Percentiles rank a stretch among this genome's conserved stretches.
These are phyloP conservation scores for Plagodis pulveraria DNA, from an alignment of 2,888 invertebrate species.

Conservation along the genomic window DNA sequence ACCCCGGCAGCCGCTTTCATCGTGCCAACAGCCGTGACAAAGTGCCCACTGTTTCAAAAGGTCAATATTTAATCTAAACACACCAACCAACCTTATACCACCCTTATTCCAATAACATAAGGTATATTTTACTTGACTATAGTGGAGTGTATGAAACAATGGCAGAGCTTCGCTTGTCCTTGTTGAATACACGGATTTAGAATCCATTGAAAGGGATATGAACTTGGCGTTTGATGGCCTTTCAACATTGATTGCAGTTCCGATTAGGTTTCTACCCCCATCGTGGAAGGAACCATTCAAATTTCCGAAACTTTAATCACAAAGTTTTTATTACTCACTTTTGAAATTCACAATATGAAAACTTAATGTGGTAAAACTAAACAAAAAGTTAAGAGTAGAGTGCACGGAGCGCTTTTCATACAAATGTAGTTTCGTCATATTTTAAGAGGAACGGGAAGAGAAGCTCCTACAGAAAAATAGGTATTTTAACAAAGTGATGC, in stretches of 20 bases:
- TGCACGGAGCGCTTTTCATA: too few species aligned
- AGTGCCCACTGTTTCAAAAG: constrained; percentile 33
- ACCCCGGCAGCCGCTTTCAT: constrained; percentile 31
- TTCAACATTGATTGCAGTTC: constrained; percentile 15
- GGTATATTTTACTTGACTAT: constrained; percentile 13
- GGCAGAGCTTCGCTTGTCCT: constrained; percentile 33
- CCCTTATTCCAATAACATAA: constrained; percentile 21
- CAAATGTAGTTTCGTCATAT: too few species aligned
- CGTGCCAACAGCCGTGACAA: constrained; percentile 35
- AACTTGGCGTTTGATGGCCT: constrained; percentile 20
- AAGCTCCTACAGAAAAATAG: too few species aligned
- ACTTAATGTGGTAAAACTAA: too few species aligned
- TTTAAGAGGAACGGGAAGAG: too few species aligned
- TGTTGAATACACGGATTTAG: constrained; percentile 27
- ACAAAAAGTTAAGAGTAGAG: too few species aligned
- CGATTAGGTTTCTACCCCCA: constrained; percentile 10
- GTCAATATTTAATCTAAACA: constrained; percentile 29
- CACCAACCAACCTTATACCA: constrained; percentile 6
- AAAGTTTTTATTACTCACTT: too few species aligned
- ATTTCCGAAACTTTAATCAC: too few species aligned
- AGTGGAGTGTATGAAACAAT: constrained; percentile 22
- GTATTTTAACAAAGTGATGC: too few species aligned
- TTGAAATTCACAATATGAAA: too few species aligned
- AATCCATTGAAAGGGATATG: constrained; percentile 17
- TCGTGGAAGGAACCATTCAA: too few species aligned